Evolutionary conservation across 2,797 vertebrate genomes (phyloP).

Genomic region (Selene dorsalis): DNA sequence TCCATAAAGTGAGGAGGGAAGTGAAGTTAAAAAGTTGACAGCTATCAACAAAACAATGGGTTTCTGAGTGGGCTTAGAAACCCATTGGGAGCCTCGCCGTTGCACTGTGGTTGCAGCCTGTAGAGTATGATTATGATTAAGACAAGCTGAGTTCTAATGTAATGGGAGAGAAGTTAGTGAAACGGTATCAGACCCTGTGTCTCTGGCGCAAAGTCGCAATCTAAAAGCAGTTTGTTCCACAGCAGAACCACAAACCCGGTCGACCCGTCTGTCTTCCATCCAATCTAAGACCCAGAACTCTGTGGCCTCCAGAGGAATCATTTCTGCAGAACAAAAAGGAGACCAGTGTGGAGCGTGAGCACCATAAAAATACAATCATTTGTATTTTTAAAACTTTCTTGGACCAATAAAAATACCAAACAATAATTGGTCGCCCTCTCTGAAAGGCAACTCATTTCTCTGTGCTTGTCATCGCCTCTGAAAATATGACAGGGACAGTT

Average conservation of each 20-base stretch:
- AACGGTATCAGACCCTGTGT: conserved; percentile 60
- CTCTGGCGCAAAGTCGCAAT: conserved; percentile 58
- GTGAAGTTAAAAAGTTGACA: conserved; percentile 25
- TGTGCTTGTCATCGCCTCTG: conserved; percentile 76
- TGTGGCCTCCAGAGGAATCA: conserved; percentile 66
- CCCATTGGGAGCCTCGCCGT: conserved; percentile 34
- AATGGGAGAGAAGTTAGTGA: conserved; percentile 52
- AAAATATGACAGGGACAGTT: conserved; percentile 73
- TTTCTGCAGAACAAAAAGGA: conserved; percentile 74
- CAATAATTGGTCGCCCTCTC: conserved; percentile 66
- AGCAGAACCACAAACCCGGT: conserved; percentile 79
- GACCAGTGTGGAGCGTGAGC: conserved; percentile 69
- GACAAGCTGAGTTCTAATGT: conserved; percentile 57
- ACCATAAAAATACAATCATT: conserved; percentile 77
- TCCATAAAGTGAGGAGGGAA: background rate
- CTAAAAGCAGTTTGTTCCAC: conserved; percentile 75
- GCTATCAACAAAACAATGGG: conserved; percentile 29
- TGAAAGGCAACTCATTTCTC: conserved; percentile 64
- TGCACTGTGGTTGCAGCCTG: conserved; percentile 40
- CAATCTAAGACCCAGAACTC: conserved; percentile 74
- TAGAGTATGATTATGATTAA: conserved; percentile 52
- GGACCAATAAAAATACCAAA: conserved; percentile 81
- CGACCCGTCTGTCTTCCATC: conserved; percentile 73
- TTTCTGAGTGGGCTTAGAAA: conserved; percentile 28
- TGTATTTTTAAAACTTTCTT: conserved; percentile 75